Percentiles rank a stretch among this genome's conserved stretches.
phyloP scores from a whole-genome alignment of 2,888 invertebrate species.

The Drosophila atripex region DNA sequence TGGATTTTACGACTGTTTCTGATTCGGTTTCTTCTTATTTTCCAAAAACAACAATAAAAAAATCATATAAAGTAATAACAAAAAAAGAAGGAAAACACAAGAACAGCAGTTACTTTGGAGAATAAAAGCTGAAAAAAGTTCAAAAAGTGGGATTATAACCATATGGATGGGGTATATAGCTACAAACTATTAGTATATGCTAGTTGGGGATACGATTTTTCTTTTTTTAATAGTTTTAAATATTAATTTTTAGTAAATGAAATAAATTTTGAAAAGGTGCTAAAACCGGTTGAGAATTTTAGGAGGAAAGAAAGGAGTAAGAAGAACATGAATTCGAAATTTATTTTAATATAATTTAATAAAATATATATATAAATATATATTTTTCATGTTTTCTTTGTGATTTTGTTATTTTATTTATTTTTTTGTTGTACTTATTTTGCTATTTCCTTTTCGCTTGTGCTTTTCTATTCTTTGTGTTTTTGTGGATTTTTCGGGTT shows the following conservation, averaged over 20 bases:
- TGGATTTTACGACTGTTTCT: conserved; percentile 31
- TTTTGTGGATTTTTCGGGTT: conserved; percentile 38
- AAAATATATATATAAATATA: too few relatives aligned
- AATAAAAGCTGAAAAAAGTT: conserved; percentile 10
- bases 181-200: neutral
- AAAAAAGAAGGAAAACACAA: neutral
- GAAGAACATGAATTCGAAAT: too few relatives aligned
- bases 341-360: too few relatives aligned
- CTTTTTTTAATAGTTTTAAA: too few relatives aligned
- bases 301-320: too few relatives aligned
- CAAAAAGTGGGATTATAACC: conserved; percentile 9
- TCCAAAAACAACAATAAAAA: conserved; percentile 1
- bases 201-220: neutral
- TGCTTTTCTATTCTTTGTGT: conserved; percentile 23
- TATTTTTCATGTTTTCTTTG: conserved; percentile 5
- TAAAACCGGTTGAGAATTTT: too few relatives aligned
- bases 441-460: neutral
- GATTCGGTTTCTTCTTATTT: conserved; percentile 25
- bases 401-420: conserved; percentile 40
- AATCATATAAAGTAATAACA: conserved; percentile 14
- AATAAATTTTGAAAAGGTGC: too few relatives aligned
- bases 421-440: conserved; percentile 9
- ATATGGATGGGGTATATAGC: neutral
- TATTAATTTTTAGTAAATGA: too few relatives aligned
- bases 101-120: conserved; percentile 18